Base-by-base conservation (phyloP, 2,797 vertebrate species). In the Dendrocincla fuliginosa region DNA sequence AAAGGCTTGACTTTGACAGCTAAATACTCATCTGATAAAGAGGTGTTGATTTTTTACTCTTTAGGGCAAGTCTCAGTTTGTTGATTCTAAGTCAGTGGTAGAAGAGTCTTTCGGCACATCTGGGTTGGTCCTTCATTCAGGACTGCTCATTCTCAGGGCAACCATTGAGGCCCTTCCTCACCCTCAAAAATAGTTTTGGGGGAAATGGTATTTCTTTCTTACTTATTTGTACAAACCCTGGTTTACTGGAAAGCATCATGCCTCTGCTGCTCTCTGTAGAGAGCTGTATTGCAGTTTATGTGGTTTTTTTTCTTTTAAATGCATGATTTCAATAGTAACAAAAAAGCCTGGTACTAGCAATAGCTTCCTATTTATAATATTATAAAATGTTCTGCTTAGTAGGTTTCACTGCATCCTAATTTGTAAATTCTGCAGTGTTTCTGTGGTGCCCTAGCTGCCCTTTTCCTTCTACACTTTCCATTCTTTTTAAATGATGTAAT, bases 361-460 rank as follows among this genome's bases (percentile, higher is more conserved):
- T 52, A 76, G 16, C 23, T 61, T 10, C 8, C 3, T 32, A 6
- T 65, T 76, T 57, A 33, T 27, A 87, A 87, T 44, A 10, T 33
- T 57, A 22, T 10, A 25, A 67, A 67, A 49, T 7, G 0, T 42
- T 80, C 44, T 63, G 6, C 25, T 70, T 61, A 1, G 0, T 28
- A 80, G 39, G 6, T 10, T 76, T 80, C 23, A 6, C 24, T 84
- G 10, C 3, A 3, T 28, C n/a, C 25, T 91, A 28, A 74, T 18
- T 30, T 41, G 23, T 6, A 71, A 42, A 68, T 68, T 52, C 9
- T 52, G 5, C 25, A 55, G 11, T 41, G 15, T 68, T 78, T 81
- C n/a, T 69, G 4, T 46, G 24, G n/a, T 68, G 18, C 4, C 9
- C 10, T 19, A 81, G 3, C 15, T 84, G 18, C 49, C 20, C 8